phyloP scores from a whole-genome alignment of 2,888 invertebrate species.

The Slavum lentiscoides region DNA sequence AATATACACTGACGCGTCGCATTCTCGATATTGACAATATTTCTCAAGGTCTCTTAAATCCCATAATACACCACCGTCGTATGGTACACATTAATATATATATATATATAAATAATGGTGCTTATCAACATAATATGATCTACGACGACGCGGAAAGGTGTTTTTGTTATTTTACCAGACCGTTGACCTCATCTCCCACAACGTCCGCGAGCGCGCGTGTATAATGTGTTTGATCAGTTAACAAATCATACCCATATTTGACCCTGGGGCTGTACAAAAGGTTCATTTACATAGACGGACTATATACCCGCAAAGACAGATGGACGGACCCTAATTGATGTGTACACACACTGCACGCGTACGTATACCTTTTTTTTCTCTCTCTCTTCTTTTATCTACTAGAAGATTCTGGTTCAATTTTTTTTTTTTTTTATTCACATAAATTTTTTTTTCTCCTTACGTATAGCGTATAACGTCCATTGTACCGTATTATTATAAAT shows the following conservation, averaged over 20 bases:
- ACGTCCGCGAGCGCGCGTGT: slow-evolving; percentile 1
- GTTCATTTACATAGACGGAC: slow-evolving; percentile 51
- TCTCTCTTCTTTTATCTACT: slow-evolving; percentile 16
- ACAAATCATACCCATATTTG: slow-evolving; percentile 49
- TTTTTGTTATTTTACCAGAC: slow-evolving; percentile 46
- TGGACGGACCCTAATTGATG: slow-evolving; percentile 50
- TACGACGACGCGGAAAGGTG: slow-evolving; percentile 36
- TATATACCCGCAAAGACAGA: slow-evolving; percentile 32
- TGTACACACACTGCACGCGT: neutral
- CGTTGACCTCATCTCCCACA: slow-evolving; percentile 41
- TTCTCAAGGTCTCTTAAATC: too few relatives aligned
- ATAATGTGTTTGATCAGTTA: slow-evolving; percentile 44
- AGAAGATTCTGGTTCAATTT: slow-evolving; percentile 43
- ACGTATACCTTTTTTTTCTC: neutral
- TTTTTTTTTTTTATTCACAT: neutral
- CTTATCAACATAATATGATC: slow-evolving; percentile 39
- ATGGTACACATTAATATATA: neutral
- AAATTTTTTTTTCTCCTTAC: slow-evolving; percentile 9
- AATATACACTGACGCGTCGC: too few relatives aligned
- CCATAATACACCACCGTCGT: too few relatives aligned
- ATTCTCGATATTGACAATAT: too few relatives aligned
- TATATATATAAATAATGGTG: neutral
- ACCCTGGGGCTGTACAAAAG: slow-evolving; percentile 44
- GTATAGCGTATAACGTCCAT: neutral
- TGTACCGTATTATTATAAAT: slow-evolving; percentile 3